phyloP scores from a whole-genome alignment of 2,888 invertebrate species.

The Synanthedon myopaeformis region DNA sequence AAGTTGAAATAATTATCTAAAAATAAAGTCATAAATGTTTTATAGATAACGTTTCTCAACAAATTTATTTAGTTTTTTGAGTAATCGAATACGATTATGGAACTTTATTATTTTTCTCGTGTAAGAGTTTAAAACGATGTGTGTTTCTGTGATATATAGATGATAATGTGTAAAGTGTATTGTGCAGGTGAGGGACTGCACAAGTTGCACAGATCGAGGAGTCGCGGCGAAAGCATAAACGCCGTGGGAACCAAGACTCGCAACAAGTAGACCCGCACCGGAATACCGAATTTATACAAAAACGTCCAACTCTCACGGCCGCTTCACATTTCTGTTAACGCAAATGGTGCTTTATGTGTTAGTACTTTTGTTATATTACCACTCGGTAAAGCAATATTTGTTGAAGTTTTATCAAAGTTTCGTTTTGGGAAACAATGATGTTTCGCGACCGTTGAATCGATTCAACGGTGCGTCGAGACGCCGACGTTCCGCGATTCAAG shows the following conservation, averaged over 20 bases:
- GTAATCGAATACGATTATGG: too few species aligned
- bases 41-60: too few species aligned
- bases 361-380: constrained; percentile 25
- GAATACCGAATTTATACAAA: constrained; percentile 39
- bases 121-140: too few species aligned
- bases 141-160: too few species aligned
- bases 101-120: too few species aligned
- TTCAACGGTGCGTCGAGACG: constrained; percentile 7
- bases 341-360: constrained; percentile 56
- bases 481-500: background rate
- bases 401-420: constrained; percentile 13
- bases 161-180: too few species aligned
- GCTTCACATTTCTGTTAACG: constrained; percentile 34
- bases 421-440: constrained; percentile 19
- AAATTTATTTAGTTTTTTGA: too few species aligned
- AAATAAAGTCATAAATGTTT: too few species aligned
- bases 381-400: constrained; percentile 34
- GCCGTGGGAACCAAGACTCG: constrained; percentile 72
- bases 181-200: constrained; percentile 73
- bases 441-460: constrained; percentile 34
- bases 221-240: constrained; percentile 85
- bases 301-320: constrained; percentile 28
- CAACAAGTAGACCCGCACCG: constrained; percentile 45
- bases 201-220: constrained; percentile 81
- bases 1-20: too few species aligned